phyloP scores from a whole-genome alignment of 1,140 invertebrate genomes.

The Hypsibius dujardini region DNA sequence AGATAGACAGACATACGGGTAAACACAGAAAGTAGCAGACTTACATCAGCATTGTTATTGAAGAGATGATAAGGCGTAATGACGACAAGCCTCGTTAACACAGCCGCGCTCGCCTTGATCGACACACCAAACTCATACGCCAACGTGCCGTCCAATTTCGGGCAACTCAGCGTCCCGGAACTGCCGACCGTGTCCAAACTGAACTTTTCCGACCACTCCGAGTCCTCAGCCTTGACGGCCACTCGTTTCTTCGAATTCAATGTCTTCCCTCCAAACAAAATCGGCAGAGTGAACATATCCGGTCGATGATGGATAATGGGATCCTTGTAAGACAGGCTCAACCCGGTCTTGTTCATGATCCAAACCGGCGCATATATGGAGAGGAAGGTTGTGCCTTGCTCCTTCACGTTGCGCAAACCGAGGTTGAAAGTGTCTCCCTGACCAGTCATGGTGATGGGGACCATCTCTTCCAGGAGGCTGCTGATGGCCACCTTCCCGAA shows the following conservation, averaged over 20 bases:
- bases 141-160: not conserved
- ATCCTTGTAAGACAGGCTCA: constrained; percentile 58
- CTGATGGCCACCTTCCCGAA: not conserved
- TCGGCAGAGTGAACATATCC: not conserved
- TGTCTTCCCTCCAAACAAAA: not conserved
- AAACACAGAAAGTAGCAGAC: not conserved
- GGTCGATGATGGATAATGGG: not conserved
- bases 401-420: not conserved
- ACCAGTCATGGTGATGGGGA: not conserved
- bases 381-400: not conserved
- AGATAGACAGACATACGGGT: no score
- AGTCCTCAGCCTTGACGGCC: constrained; percentile 26
- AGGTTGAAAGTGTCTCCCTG: not conserved
- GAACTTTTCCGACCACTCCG: constrained; percentile 34
- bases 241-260: not conserved
- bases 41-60: constrained; percentile 2
- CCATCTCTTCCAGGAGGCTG: not conserved
- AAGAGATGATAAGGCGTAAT: constrained; percentile 9
- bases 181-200: constrained; percentile 34
- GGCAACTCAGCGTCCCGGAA: constrained; percentile 20
- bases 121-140: constrained; percentile 9
- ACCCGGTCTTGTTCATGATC: constrained; percentile 92
- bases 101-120: constrained; percentile 2
- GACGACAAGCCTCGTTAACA: not conserved
- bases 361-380: constrained; percentile 41